phyloP scores from a whole-genome alignment of 1,140 invertebrate genomes.

The Nymphalis io region DNA sequence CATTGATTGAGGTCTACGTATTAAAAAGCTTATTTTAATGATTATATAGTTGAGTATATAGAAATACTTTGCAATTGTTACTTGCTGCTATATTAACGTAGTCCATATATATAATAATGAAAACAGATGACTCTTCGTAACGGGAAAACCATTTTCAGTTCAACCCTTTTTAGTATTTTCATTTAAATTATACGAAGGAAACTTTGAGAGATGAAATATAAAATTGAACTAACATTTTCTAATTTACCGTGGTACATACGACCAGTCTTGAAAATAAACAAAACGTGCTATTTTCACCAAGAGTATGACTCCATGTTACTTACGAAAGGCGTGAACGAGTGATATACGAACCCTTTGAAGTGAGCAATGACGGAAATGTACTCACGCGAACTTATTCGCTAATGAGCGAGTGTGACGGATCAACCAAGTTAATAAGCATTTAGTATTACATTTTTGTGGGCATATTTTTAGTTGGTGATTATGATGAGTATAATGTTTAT shows the following conservation, averaged over 20 bases:
- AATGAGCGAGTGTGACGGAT: slow-evolving; percentile 14
- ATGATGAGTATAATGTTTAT: too few relatives aligned
- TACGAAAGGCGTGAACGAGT: slow-evolving; percentile 10
- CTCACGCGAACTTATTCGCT: slow-evolving; percentile 13
- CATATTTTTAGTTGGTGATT: too few relatives aligned
- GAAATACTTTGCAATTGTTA: too few relatives aligned
- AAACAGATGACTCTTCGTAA: too few relatives aligned
- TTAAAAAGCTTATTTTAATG: too few relatives aligned
- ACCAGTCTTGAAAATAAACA: slow-evolving; percentile 4
- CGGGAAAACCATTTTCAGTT: too few relatives aligned
- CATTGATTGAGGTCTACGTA: too few relatives aligned
- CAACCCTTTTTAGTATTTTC: background rate
- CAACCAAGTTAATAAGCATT: background rate
- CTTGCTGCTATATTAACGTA: too few relatives aligned
- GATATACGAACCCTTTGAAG: slow-evolving; percentile 28
- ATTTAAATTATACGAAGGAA: background rate
- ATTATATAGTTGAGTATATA: too few relatives aligned
- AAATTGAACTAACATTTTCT: background rate
- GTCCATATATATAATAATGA: too few relatives aligned
- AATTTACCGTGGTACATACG: background rate
- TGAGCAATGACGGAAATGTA: slow-evolving; percentile 9
- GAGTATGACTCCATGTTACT: background rate
- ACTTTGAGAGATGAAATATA: background rate
- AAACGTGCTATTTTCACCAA: slow-evolving; percentile 2
- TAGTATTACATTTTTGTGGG: background rate